Conservation (phyloP, 2,888 invertebrate genomes). For the Scrobipalpa atriplicella region DNA sequence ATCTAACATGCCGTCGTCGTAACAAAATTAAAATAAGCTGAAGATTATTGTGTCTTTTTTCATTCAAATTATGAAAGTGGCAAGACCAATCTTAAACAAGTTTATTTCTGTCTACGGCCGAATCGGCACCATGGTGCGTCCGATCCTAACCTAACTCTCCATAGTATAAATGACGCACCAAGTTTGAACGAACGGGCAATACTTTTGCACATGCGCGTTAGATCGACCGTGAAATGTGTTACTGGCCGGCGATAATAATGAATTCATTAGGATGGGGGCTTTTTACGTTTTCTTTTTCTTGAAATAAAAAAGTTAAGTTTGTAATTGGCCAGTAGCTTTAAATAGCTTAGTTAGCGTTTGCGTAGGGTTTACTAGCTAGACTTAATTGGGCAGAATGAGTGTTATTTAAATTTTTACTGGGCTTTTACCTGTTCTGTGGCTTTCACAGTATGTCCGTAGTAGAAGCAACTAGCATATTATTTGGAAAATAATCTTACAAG, state of each 20-base stretch:
- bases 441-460: too few relatives aligned
- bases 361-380: neutral
- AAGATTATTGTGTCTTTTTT: too few relatives aligned
- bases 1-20: too few relatives aligned
- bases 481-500: too few relatives aligned
- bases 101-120: neutral
- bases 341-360: neutral
- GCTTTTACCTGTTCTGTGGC: too few relatives aligned
- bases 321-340: neutral
- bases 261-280: neutral
- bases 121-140: neutral
- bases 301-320: neutral
- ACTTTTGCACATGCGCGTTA: slow-evolving; percentile 16
- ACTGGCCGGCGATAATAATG: neutral
- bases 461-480: too few relatives aligned
- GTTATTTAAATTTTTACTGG: too few relatives aligned
- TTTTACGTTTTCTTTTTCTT: neutral
- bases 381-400: neutral
- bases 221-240: slow-evolving; percentile 18
- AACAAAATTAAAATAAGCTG: too few relatives aligned
- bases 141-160: neutral
- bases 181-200: neutral
- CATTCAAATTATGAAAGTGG: too few relatives aligned
- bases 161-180: neutral
- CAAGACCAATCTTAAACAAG: too few relatives aligned